These are phyloP conservation scores for Ptyas mucosa DNA, from an alignment of 2,113 vertebrate species.

Conservation along the genomic window DNA sequence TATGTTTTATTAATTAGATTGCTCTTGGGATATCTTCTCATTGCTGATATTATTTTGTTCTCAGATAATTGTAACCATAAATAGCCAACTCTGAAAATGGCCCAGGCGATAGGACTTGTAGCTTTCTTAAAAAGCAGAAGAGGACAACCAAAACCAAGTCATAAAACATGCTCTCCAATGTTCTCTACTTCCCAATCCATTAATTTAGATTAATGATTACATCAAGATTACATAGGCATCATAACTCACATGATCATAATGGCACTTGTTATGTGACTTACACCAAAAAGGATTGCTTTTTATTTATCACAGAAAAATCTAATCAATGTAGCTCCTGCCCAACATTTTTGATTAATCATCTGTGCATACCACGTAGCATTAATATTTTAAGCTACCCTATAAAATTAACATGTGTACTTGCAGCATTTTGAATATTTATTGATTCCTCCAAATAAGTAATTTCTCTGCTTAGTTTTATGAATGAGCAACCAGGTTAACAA, in stretches of 20 bases:
- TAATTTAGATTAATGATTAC: neutral
- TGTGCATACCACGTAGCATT: neutral
- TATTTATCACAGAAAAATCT: neutral
- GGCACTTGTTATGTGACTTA: neutral
- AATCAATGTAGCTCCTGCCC: neutral
- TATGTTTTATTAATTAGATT: neutral
- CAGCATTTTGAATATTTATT: neutral
- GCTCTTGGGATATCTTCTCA: neutral
- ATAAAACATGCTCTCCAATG: neutral
- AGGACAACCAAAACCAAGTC: neutral
- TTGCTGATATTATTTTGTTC: neutral
- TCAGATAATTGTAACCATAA: neutral
- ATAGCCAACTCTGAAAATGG: neutral
- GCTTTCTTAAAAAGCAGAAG: neutral
- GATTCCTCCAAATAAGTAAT: neutral
- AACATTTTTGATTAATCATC: neutral
- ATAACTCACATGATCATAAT: neutral
- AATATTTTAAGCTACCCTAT: neutral
- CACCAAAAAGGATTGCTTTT: neutral
- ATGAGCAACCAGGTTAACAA: neutral
- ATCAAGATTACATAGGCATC: neutral
- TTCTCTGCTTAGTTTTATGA: neutral
- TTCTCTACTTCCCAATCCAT: neutral
- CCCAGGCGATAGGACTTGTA: neutral
- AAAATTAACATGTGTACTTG: neutral